Evolutionary conservation across 1,140 invertebrate genomes (phyloP).

Genomic region (Drosophila nasuta): DNA sequence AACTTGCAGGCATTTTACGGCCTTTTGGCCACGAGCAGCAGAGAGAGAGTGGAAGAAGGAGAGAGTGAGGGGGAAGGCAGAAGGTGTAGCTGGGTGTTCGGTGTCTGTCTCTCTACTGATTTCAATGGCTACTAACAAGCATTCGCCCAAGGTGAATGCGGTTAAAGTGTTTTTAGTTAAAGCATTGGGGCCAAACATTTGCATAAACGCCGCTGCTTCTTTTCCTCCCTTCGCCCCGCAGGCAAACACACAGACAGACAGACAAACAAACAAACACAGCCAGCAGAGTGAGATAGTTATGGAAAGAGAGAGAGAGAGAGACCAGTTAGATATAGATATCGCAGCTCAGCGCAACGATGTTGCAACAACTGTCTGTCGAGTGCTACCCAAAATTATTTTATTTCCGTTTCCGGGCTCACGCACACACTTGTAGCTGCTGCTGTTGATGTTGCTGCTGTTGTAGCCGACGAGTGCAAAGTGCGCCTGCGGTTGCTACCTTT

Average conservation of each 20-base stretch:
- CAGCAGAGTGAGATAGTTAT: conserved; percentile 10
- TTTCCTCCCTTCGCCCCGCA: conserved; percentile 1
- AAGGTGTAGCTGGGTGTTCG: conserved; percentile 6
- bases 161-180: conserved; percentile 82
- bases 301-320: conserved; percentile 3
- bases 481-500: conserved; percentile 71
- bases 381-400: conserved; percentile 72
- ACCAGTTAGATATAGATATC: not conserved
- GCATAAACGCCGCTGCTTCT: conserved; percentile 63
- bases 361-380: conserved; percentile 59
- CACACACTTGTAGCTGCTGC: conserved; percentile 57
- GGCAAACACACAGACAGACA: conserved; percentile 40
- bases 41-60: not conserved
- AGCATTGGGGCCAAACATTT: conserved; percentile 73
- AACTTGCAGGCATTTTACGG: conserved; percentile 81
- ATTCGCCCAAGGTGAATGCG: conserved; percentile 77
- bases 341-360: conserved; percentile 36
- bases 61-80: not conserved
- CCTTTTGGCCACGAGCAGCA: conserved; percentile 62
- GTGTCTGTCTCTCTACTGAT: conserved; percentile 53
- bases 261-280: conserved; percentile 18
- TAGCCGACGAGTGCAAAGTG: conserved; percentile 57
- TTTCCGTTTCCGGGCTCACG: conserved; percentile 77
- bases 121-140: conserved; percentile 80
- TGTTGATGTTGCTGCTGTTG: conserved; percentile 40